These are phyloP conservation scores for Pocillopora grandis DNA, from an alignment of 92 coral and sea anemone species.

Conservation along the genomic window DNA sequence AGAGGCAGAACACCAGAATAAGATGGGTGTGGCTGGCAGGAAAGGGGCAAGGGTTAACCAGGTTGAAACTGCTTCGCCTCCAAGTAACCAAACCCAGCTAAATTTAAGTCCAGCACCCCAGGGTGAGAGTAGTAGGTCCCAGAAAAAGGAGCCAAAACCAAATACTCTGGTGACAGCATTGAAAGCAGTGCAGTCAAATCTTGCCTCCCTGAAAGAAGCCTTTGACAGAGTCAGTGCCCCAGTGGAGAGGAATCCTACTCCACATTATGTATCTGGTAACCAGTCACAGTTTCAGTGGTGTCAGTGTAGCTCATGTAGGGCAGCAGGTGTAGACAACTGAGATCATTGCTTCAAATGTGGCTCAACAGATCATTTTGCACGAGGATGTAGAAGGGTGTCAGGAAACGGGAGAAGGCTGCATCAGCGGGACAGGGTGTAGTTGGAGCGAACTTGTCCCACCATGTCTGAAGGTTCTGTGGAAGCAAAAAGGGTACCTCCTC, in stretches of 20 bases:
- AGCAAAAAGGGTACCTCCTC: slow-evolving; percentile 23
- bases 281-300: not conserved
- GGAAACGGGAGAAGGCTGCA: slow-evolving; percentile 63
- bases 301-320: not conserved
- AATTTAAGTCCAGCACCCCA: slow-evolving; percentile 3
- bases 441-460: slow-evolving; percentile 40
- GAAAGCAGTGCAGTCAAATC: not conserved
- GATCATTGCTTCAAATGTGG: slow-evolving; percentile 18
- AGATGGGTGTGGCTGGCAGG: slow-evolving; percentile 29
- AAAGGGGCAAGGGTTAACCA: slow-evolving; percentile 11
- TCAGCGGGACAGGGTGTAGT: slow-evolving; percentile 70
- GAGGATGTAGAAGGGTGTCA: slow-evolving; percentile 49
- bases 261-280: not conserved
- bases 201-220: slow-evolving; percentile 8
- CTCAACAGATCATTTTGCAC: slow-evolving; percentile 51
- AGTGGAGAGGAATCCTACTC: not conserved
- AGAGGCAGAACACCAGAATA: slow-evolving; percentile 29
- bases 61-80: not conserved
- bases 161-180: slow-evolving; percentile 1
- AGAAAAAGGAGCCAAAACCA: slow-evolving; percentile 9
- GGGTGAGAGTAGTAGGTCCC: not conserved
- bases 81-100: not conserved
- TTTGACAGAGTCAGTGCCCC: not conserved
- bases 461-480: slow-evolving; percentile 49
- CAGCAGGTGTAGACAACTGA: slow-evolving; percentile 1